Evolutionary conservation across 2,113 vertebrate genomes (phyloP).

Genomic region (Acrocephalus kingi): DNA sequence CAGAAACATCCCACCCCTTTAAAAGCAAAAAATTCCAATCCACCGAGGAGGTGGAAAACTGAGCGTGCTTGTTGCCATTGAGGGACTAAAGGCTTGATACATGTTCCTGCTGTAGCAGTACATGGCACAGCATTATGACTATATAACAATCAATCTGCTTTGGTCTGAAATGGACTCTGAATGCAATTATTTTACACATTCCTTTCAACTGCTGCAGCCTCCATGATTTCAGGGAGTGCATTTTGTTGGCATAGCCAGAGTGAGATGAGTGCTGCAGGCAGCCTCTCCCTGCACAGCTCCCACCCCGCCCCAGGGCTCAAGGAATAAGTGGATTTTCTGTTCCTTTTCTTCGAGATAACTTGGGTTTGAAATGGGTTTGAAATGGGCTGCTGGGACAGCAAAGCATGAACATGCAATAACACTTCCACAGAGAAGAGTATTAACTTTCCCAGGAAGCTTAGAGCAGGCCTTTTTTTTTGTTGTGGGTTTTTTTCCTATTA

Average conservation of each 20-base stretch:
- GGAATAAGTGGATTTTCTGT: not conserved
- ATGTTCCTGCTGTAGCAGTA: not conserved
- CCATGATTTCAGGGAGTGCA: not conserved
- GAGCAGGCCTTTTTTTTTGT: not conserved
- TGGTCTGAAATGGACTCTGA: not conserved
- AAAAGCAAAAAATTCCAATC: no score
- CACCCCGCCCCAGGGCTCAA: accelerated
- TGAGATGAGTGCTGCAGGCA: not conserved
- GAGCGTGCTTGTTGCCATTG: not conserved
- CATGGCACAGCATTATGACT: not conserved
- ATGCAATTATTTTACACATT: accelerated
- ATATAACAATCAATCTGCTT: not conserved
- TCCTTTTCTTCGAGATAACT: not conserved
- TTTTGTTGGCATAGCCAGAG: not conserved
- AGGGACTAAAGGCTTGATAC: not conserved
- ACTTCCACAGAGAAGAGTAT: not conserved
- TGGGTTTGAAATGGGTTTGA: not conserved
- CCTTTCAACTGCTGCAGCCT: not conserved
- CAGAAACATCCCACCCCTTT: not conserved
- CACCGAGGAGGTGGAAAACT: not conserved
- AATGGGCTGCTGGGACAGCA: not conserved
- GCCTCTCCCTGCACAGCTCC: not conserved
- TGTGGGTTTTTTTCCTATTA: not conserved
- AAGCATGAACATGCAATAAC: not conserved
- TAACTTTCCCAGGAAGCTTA: not conserved